A percentile compares a stretch with the other conserved stretches of the same genome.
Evolutionary conservation across 2,888 invertebrate genomes (phyloP).

Genomic region (Drosophila conformis): DNA sequence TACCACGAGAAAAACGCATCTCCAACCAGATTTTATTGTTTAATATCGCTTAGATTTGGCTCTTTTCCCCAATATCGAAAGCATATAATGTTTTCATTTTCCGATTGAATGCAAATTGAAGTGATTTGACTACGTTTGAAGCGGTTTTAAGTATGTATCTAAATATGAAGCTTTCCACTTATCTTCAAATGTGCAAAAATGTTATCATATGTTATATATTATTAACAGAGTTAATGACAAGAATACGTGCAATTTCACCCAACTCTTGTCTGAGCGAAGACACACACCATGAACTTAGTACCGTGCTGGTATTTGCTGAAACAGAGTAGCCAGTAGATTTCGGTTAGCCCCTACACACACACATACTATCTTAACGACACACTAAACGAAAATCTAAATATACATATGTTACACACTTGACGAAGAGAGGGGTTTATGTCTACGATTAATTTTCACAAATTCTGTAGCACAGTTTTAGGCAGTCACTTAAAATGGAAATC

Average conservation of each 20-base stretch:
- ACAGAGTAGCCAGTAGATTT: background rate
- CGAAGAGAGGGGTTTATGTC: background rate
- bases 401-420: background rate
- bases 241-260: background rate
- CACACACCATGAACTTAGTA: background rate
- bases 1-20: background rate
- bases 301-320: too few species aligned
- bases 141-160: background rate
- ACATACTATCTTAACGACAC: background rate
- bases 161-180: background rate
- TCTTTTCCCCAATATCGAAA: background rate
- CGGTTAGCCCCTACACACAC: background rate
- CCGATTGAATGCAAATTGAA: background rate
- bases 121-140: background rate
- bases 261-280: background rate
- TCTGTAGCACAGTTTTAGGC: slow-evolving; percentile 34
- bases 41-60: background rate
- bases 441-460: background rate
- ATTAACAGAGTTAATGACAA: background rate
- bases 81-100: background rate
- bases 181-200: background rate
- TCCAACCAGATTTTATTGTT: background rate
- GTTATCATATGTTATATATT: background rate
- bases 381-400: background rate
- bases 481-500: background rate